Conservation (phyloP, 2,113 vertebrate species). For the Todiramphus saurophagus region DNA sequence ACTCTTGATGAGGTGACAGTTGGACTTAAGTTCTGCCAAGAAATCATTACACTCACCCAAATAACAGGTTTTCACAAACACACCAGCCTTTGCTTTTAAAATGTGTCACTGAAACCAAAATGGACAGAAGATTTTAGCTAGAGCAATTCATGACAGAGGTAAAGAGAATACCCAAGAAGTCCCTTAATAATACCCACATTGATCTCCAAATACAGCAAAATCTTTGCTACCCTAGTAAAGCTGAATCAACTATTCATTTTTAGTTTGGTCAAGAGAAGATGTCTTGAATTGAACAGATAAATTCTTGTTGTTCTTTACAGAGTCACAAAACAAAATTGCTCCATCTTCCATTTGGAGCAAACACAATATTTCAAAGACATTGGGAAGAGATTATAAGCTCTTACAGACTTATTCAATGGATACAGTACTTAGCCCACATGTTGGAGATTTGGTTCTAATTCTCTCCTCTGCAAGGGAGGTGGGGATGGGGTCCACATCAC, state of each 20-base stretch:
- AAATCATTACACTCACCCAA: not conserved
- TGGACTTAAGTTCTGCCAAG: not conserved
- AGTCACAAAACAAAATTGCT: not conserved
- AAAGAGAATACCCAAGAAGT: not conserved
- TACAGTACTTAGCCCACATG: not conserved
- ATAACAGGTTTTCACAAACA: not conserved
- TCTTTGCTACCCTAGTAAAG: not conserved
- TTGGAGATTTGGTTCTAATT: not conserved
- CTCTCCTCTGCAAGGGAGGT: not conserved
- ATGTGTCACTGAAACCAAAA: not conserved
- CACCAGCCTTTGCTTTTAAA: not conserved
- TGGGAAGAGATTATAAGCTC: not conserved
- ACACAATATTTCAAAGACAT: not conserved
- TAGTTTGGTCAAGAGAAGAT: not conserved
- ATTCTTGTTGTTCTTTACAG: not conserved
- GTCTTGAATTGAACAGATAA: not conserved
- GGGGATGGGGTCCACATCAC: not conserved
- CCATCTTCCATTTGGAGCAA: not conserved
- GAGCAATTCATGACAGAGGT: not conserved
- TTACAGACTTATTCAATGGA: not conserved
- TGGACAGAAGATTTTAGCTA: not conserved
- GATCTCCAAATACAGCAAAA: not conserved
- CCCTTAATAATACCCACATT: not conserved
- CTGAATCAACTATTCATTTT: not conserved
- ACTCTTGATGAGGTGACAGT: not conserved